phyloP scores from a whole-genome alignment of 2,888 invertebrate genomes.

The Prosapia bicincta region DNA sequence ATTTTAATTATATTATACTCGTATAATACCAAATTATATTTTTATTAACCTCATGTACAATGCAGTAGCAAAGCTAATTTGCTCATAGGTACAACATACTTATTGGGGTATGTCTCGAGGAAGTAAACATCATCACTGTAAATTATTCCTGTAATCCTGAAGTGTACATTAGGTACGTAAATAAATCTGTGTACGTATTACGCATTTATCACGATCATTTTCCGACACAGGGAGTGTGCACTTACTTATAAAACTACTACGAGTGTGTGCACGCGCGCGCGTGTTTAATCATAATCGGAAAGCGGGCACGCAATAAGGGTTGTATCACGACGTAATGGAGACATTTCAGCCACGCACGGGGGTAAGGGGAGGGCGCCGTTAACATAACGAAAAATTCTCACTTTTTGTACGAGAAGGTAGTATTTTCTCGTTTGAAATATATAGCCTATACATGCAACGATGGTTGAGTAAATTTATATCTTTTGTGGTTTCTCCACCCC shows the following conservation, averaged over 20 bases:
- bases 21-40: too few species aligned
- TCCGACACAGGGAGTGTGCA: not conserved
- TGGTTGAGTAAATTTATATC: not conserved
- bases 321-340: not conserved
- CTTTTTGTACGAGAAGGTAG: not conserved
- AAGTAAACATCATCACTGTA: too few species aligned
- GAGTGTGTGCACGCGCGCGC: not conserved
- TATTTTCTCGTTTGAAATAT: not conserved
- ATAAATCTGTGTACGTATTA: too few species aligned
- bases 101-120: too few species aligned
- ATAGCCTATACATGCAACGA: not conserved
- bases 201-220: too few species aligned
- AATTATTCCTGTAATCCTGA: too few species aligned
- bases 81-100: too few species aligned
- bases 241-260: not conserved
- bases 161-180: too few species aligned
- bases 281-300: not conserved
- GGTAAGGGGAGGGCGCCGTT: not conserved
- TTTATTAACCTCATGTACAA: too few species aligned
- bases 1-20: too few species aligned
- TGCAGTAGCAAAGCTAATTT: too few species aligned
- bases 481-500: not conserved
- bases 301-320: not conserved
- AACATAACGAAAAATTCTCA: not conserved
- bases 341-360: not conserved